Percentiles rank a stretch among this genome's conserved stretches.
Evolutionary conservation across 1,140 invertebrate species (phyloP).

Genomic region (Leptoteleia sp.): DNA sequence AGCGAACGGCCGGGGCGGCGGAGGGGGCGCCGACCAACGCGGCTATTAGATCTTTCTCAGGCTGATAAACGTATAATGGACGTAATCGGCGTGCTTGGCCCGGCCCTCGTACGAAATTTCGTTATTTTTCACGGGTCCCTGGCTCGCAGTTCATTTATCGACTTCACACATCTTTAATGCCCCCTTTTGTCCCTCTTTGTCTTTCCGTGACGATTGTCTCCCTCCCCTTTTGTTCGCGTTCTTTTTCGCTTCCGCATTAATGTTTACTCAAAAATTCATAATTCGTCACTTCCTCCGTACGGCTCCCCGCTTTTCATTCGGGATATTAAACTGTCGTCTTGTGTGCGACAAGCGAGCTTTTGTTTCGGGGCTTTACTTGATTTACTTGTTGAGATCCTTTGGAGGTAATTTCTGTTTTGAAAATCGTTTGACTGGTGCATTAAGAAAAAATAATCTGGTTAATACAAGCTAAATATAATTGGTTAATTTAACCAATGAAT

Average conservation of each 20-base stretch:
- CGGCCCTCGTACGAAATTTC: constrained; percentile 77
- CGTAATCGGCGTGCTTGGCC: constrained; percentile 77
- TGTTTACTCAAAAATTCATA: constrained; percentile 43
- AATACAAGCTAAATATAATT: no score
- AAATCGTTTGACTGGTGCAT: no score
- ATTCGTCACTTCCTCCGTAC: constrained; percentile 43
- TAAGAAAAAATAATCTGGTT: no score
- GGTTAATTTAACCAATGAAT: no score
- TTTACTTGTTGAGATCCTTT: no score
- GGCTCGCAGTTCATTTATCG: constrained; percentile 65
- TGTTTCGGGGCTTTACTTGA: no score
- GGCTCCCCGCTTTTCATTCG: no score
- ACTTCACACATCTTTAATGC: constrained; percentile 59
- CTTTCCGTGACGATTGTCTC: constrained; percentile 52
- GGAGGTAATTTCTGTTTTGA: no score
- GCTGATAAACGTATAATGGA: constrained; percentile 81
- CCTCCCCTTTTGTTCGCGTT: constrained; percentile 34
- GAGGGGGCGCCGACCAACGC: constrained; percentile 47
- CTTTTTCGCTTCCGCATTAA: constrained; percentile 43
- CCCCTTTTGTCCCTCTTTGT: constrained; percentile 56
- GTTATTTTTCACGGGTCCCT: constrained; percentile 80
- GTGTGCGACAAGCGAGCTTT: no score
- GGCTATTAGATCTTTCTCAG: constrained; percentile 81
- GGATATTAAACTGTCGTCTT: no score
- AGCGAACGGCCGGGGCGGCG: constrained; percentile 62